Conservation (phyloP, 2,888 invertebrate genomes). For the Trichopoda pennipes region DNA sequence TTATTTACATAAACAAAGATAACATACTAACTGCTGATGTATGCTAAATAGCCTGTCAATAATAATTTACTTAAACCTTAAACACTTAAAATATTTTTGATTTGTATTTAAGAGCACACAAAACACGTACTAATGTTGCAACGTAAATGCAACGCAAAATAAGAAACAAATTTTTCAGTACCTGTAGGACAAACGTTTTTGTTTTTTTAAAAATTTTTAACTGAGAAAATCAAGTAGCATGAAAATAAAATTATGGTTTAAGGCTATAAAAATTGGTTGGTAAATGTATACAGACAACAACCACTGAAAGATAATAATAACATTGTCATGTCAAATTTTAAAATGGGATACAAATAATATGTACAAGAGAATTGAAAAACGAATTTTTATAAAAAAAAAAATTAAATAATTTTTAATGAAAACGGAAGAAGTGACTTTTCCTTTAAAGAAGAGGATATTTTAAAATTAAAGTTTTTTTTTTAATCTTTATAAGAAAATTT, state of each 20-base stretch:
- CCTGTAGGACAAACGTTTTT: not conserved
- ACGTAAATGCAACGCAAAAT: slow-evolving; percentile 12
- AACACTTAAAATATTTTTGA: slow-evolving; percentile 57
- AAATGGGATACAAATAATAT: not conserved
- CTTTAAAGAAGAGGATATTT: too few species aligned
- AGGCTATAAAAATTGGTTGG: slow-evolving; percentile 67
- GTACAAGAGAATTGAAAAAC: too few species aligned
- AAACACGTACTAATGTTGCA: slow-evolving; percentile 7
- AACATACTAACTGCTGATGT: slow-evolving; percentile 48
- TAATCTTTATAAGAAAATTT: too few species aligned
- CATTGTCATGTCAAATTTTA: slow-evolving; percentile 62
- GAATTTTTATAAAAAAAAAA: slow-evolving; percentile 20
- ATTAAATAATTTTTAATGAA: not conserved
- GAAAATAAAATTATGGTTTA: slow-evolving; percentile 67
- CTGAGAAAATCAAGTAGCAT: slow-evolving; percentile 62
- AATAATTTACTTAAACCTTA: slow-evolving; percentile 69
- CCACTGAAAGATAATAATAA: slow-evolving; percentile 65
- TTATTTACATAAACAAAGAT: not conserved
- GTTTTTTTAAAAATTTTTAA: not conserved
- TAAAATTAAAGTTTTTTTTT: too few species aligned
- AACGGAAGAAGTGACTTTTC: not conserved
- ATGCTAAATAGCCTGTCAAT: slow-evolving; percentile 69
- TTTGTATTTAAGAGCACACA: not conserved
- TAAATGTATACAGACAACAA: slow-evolving; percentile 60
- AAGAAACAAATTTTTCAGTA: not conserved